These are phyloP conservation scores for Dicyrtoma fusca DNA, from an alignment of 2,888 invertebrate species.

Conservation along the genomic window DNA sequence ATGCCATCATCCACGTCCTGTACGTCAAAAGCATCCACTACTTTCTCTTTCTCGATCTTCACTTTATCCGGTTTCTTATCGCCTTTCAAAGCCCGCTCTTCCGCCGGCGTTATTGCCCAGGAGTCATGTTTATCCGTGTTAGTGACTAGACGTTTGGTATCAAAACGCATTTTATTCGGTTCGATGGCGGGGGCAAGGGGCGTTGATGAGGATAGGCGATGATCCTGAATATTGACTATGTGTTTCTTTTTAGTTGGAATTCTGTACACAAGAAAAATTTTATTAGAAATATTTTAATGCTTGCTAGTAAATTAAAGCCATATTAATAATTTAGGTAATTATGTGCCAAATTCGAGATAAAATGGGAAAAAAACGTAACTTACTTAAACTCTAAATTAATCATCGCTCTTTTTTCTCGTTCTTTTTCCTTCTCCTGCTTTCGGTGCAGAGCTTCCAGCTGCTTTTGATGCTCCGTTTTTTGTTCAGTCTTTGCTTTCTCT, in stretches of 20 bases:
- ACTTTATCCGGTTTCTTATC: neutral
- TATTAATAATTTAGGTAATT: too few species aligned
- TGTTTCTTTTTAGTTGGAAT: conserved; percentile 15
- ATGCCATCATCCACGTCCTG: conserved; percentile 3
- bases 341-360: neutral
- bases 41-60: neutral
- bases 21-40: neutral
- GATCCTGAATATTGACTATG: neutral
- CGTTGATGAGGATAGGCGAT: neutral
- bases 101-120: conserved; percentile 17
- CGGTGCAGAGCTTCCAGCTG: conserved; percentile 12
- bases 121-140: neutral
- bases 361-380: neutral
- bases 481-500: conserved; percentile 28
- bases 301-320: too few species aligned
- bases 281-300: too few species aligned
- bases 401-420: conserved; percentile 1
- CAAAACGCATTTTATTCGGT: neutral
- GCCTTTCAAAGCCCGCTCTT: conserved; percentile 8
- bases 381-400: conserved; percentile 2
- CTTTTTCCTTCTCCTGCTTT: conserved; percentile 26
- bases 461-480: conserved; percentile 18
- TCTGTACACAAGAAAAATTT: conserved; percentile 1
- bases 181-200: neutral
- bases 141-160: conserved; percentile 6